Evolutionary conservation across 2,888 invertebrate species (phyloP), one percentile per base, ranked within the genome.

Genomic region (Ligdia adustata): DNA sequence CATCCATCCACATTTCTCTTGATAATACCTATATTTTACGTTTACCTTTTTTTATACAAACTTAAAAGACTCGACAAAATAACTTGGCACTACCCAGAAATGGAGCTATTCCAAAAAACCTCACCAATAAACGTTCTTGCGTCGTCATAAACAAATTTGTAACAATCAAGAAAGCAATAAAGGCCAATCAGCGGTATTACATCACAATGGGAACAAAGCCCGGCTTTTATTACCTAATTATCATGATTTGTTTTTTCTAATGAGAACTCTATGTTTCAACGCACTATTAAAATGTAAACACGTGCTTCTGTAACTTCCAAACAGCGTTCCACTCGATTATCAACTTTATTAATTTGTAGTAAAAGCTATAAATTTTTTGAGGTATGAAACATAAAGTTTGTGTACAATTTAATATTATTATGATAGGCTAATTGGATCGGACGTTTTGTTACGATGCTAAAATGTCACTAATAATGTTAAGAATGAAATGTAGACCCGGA

Each of bases 201-300:
- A 67, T 75, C 74, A 83, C 80, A 84, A 81, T 79, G 72, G 74
- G 75, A 79, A 82, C 79, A 72, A 68, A 67, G 73, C 71, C n/a
- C 69, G 64, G 72, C 55, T 69, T 86, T 87, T 88, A 88, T 81
- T 74, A 75, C 79, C 84, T 86, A 82, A 88, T 87, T 84, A 86
- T 77, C 78, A 84, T 84, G 85, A 86, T 88, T 87, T 87, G 85
- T 85, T 86, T 85, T 83, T 74, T 72, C 72, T 84, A 87, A 87
- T 85, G 80, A 86, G 74, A 64, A 69, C 67, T 63, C 72, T 72
- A 72, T 70, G 72, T 68, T 72, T 68, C 72, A 69, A 75, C 72
- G 73, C 71, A 70, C 71, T 75, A 75, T 78, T 65, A 69, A 56
- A 48, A 50, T 26, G 48, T 52, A 58, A 64, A 54, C 62, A 44